Evolutionary conservation across 2,888 invertebrate genomes (phyloP).

Genomic region (Hartigia nigra): DNA sequence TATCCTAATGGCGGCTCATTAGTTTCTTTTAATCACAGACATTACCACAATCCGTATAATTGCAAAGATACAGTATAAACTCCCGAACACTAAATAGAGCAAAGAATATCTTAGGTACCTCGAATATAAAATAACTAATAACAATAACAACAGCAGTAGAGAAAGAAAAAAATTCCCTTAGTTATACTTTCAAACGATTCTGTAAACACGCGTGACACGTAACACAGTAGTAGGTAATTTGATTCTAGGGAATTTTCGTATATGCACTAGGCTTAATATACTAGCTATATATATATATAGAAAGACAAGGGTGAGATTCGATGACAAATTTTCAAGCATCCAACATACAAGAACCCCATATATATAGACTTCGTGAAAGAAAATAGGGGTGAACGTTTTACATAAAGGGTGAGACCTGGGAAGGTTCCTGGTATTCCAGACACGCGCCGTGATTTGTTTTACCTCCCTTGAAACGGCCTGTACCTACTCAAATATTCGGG

Average conservation of each 20-base stretch:
- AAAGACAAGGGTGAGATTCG: not conserved
- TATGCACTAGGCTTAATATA: slow-evolving; percentile 9
- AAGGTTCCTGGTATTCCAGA: slow-evolving; percentile 61
- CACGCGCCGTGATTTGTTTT: slow-evolving; percentile 63
- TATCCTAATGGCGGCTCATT: slow-evolving; percentile 60
- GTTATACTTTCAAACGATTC: not conserved
- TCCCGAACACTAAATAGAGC: not conserved
- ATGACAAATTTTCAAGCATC: not conserved
- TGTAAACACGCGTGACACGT: not conserved
- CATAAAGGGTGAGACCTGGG: slow-evolving; percentile 57
- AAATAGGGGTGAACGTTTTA: slow-evolving; percentile 54
- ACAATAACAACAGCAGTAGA: too few species aligned
- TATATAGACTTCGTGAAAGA: not conserved
- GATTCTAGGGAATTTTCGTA: not conserved
- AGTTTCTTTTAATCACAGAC: slow-evolving; percentile 60
- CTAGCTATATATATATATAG: slow-evolving; percentile 3
- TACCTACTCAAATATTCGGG: not conserved
- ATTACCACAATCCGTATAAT: slow-evolving; percentile 59
- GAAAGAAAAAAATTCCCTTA: not conserved
- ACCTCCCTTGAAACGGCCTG: slow-evolving; percentile 36
- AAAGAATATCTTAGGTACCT: not conserved
- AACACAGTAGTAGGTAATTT: not conserved
- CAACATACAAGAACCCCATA: not conserved
- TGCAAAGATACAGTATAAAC: slow-evolving; percentile 28
- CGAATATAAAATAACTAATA: not conserved